Evolutionary conservation across 2,888 invertebrate genomes (phyloP).

Genomic region (Xestoiulus laeticollis): DNA sequence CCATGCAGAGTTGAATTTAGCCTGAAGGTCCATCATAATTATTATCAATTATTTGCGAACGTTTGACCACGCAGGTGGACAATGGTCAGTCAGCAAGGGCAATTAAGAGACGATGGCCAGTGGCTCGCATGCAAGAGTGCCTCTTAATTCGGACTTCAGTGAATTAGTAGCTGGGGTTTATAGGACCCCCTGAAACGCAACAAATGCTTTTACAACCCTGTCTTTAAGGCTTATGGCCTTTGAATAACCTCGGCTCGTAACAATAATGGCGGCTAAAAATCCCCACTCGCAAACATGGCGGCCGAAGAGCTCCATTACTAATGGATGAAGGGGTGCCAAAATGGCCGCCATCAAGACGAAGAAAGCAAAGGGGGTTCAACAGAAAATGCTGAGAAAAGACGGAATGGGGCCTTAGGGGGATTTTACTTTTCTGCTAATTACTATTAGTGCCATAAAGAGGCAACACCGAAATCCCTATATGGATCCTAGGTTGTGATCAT

Average conservation of each 20-base stretch:
- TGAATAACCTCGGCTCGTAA: slow-evolving; percentile 14
- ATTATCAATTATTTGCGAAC: slow-evolving; percentile 6
- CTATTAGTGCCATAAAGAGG: slow-evolving; percentile 26
- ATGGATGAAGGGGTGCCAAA: slow-evolving; percentile 8
- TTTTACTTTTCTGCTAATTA: slow-evolving; percentile 17
- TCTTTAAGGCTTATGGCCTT: slow-evolving; percentile 11
- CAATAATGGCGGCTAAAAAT: background rate
- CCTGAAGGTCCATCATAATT: background rate
- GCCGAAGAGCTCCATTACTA: background rate
- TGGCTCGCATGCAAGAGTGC: slow-evolving; percentile 3
- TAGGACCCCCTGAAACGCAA: background rate
- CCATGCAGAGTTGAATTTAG: background rate
- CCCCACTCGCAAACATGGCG: background rate
- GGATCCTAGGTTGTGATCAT: background rate
- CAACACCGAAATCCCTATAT: slow-evolving; percentile 6
- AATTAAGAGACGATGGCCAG: background rate
- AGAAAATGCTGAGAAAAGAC: background rate
- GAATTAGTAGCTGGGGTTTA: background rate
- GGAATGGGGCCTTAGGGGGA: slow-evolving; percentile 10
- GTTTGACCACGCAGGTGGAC: slow-evolving; percentile 5
- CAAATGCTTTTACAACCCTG: background rate
- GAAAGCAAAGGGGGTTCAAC: background rate
- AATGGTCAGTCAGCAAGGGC: background rate
- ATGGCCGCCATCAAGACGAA: slow-evolving; percentile 26
- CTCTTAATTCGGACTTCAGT: slow-evolving; percentile 26